phyloP scores from a whole-genome alignment of 2,888 invertebrate genomes.

The Sphinx pinastri region DNA sequence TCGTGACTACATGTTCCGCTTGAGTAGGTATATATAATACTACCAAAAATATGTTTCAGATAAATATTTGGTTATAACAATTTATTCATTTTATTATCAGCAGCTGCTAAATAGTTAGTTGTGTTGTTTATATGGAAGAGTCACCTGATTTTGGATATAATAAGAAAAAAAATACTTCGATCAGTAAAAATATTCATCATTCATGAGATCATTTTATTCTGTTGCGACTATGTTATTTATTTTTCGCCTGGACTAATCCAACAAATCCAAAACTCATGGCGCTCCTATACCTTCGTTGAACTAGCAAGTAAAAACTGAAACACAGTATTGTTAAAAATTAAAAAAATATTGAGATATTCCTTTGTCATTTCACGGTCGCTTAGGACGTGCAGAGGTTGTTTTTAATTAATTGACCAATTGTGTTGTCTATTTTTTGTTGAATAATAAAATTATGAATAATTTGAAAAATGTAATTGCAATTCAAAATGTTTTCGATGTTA shows the following conservation, averaged over 20 bases:
- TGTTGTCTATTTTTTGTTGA: conserved; percentile 11
- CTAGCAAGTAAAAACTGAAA: conserved; percentile 47
- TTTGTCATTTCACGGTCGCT: conserved; percentile 72
- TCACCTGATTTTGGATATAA: too few relatives aligned
- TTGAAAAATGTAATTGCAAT: background rate
- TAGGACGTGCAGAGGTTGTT: conserved; percentile 45
- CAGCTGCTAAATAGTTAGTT: too few relatives aligned
- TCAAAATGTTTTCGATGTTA: conserved; percentile 21
- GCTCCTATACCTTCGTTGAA: background rate
- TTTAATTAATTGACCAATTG: conserved; percentile 39
- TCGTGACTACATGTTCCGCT: too few relatives aligned
- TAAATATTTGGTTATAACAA: too few relatives aligned
- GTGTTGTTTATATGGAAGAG: too few relatives aligned
- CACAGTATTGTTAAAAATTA: conserved; percentile 37
- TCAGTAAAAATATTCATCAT: too few relatives aligned
- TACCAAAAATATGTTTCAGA: too few relatives aligned
- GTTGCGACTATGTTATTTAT: too few relatives aligned
- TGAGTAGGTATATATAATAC: too few relatives aligned
- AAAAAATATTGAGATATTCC: conserved; percentile 42
- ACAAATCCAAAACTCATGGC: background rate
- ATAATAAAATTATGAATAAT: conserved; percentile 13
- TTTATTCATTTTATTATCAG: too few relatives aligned
- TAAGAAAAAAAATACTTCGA: too few relatives aligned
- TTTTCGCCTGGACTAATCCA: background rate
- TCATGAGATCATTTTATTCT: too few relatives aligned